Evolutionary conservation across 2,797 vertebrate genomes (phyloP).

Genomic region (Aulostomus chinensis): DNA sequence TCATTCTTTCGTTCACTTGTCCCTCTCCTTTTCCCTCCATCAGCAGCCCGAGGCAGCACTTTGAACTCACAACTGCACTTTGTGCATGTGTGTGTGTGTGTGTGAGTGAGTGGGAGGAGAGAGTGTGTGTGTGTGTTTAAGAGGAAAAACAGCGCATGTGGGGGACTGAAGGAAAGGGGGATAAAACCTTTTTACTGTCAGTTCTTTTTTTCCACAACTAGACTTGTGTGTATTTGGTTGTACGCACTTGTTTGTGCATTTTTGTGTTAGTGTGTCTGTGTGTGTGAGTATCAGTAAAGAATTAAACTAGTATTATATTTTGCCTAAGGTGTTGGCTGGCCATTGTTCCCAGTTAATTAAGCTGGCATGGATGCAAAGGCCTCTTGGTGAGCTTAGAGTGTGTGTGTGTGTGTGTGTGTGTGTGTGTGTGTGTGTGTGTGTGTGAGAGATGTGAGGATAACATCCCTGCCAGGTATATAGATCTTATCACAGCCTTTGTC

Average conservation of each 20-base stretch:
- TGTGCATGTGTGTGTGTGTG: conserved; percentile 36
- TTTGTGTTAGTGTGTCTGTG: conserved; percentile 2
- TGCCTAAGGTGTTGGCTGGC: conserved; percentile 50
- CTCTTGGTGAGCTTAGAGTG: conserved; percentile 38
- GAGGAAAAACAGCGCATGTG: neutral
- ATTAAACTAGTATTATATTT: conserved; percentile 32
- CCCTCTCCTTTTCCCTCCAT: conserved; percentile 57
- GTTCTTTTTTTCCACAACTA: no score
- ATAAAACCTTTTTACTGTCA: conserved; percentile 1
- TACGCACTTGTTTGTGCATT: neutral
- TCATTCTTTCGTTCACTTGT: conserved; percentile 65
- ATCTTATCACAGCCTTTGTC: conserved; percentile 66
- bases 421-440: conserved; percentile 25
- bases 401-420: conserved; percentile 30
- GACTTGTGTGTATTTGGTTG: no score
- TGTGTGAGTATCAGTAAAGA: conserved; percentile 1
- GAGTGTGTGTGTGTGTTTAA: conserved; percentile 20
- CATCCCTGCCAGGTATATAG: conserved; percentile 58
- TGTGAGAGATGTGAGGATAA: conserved; percentile 21
- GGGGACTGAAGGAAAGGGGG: conserved; percentile 2
- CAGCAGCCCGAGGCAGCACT: conserved; percentile 53
- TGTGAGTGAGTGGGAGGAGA: neutral
- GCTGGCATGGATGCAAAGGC: conserved; percentile 36
- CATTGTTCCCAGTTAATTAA: conserved; percentile 60
- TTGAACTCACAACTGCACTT: conserved; percentile 70